Evolutionary conservation across 2,888 invertebrate species (phyloP).

Genomic region (Synanthedon myopaeformis): DNA sequence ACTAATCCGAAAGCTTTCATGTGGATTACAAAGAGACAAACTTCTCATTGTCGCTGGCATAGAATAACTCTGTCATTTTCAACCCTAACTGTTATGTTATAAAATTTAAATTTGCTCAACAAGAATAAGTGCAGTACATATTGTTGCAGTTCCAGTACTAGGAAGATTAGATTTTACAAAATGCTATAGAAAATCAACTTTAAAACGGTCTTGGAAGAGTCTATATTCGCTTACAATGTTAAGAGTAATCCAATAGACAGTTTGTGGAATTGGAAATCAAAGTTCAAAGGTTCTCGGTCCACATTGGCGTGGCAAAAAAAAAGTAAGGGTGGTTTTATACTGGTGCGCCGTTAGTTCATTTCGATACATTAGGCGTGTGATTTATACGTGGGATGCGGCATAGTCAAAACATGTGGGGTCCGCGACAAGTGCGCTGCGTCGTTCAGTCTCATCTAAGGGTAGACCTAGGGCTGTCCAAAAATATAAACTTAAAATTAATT

Average conservation of each 20-base stretch:
- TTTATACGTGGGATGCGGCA: conserved; percentile 56
- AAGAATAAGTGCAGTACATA: neutral
- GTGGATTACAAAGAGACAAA: conserved; percentile 52
- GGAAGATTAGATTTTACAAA: neutral
- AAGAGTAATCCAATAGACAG: neutral
- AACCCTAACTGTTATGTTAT: neutral
- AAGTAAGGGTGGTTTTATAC: conserved; percentile 35
- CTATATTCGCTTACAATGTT: neutral
- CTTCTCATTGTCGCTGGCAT: conserved; percentile 4
- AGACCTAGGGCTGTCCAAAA: neutral
- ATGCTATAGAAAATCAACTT: neutral
- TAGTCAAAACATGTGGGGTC: conserved; percentile 57
- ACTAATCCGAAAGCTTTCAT: conserved; percentile 70
- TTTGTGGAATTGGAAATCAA: neutral
- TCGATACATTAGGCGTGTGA: conserved; percentile 68
- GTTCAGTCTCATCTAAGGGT: neutral
- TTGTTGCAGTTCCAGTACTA: neutral
- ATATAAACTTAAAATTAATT: neutral
- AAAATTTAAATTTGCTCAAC: neutral
- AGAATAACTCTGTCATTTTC: neutral
- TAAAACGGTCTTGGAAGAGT: neutral
- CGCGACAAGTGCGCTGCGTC: neutral
- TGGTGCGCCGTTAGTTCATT: conserved; percentile 42
- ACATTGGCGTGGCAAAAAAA: conserved; percentile 1
- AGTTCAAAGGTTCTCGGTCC: conserved; percentile 13